These are phyloP conservation scores for Leptobrachium leishanense DNA, from an alignment of 2,113 vertebrate species.

Conservation along the genomic window DNA sequence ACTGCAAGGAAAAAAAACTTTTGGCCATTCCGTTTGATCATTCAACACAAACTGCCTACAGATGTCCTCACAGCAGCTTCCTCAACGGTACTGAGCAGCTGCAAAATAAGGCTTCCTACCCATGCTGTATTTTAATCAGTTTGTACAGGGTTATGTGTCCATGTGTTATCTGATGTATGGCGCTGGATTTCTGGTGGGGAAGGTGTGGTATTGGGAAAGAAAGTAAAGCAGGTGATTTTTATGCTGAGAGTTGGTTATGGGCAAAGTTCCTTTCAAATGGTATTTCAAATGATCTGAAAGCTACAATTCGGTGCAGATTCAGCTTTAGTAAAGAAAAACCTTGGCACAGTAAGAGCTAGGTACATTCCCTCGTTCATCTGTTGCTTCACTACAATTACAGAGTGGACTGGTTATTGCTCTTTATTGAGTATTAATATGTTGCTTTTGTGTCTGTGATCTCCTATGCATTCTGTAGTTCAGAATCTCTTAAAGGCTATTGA, in stretches of 20 bases:
- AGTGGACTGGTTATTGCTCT: slow-evolving; percentile 1
- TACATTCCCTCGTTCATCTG: slow-evolving; percentile 9
- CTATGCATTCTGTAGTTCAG: background rate
- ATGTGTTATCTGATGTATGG: slow-evolving; percentile 79
- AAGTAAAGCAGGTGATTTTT: slow-evolving; percentile 53
- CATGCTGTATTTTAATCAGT: slow-evolving; percentile 73
- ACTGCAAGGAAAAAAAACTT: slow-evolving; percentile 62
- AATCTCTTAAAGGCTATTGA: background rate
- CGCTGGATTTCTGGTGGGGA: slow-evolving; percentile 61
- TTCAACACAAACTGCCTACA: slow-evolving; percentile 79
- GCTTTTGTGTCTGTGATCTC: slow-evolving; percentile 1
- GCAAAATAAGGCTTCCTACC: slow-evolving; percentile 68
- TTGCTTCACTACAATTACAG: background rate
- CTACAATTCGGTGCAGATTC: background rate
- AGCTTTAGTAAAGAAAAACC: background rate
- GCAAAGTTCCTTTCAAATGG: background rate
- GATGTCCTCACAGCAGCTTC: slow-evolving; percentile 71
- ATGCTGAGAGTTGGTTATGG: background rate
- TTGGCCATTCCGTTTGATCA: slow-evolving; percentile 76
- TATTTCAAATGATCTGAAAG: background rate
- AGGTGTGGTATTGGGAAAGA: slow-evolving; percentile 52
- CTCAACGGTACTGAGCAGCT: slow-evolving; percentile 66
- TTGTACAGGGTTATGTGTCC: slow-evolving; percentile 73
- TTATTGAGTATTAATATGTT: background rate
- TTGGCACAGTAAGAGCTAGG: slow-evolving; percentile 13